Conservation (phyloP, 1,140 invertebrate species). For the Venturia canescens region DNA sequence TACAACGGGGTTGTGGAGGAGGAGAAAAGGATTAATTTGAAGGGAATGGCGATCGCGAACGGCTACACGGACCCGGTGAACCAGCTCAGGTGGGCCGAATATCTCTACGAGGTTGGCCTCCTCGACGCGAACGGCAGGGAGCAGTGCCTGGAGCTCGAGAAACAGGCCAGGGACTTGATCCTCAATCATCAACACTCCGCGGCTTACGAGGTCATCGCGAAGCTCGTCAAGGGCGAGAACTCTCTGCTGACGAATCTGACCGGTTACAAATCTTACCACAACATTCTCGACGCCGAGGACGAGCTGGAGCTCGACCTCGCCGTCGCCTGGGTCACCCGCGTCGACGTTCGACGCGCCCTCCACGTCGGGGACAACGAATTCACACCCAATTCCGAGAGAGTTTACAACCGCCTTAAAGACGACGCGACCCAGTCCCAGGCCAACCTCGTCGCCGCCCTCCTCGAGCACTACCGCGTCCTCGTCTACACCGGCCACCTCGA, state of each 20-base stretch:
- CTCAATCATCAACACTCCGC: constrained; percentile 80
- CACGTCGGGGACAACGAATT: constrained; percentile 90
- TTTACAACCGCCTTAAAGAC: constrained; percentile 82
- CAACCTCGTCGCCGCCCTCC: constrained; percentile 83
- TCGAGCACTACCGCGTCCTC: constrained; percentile 83
- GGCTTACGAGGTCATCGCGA: constrained; percentile 84
- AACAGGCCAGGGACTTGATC: constrained; percentile 79
- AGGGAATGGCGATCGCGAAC: constrained; percentile 90
- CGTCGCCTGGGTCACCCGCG: constrained; percentile 79
- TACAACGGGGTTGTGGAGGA: constrained; percentile 77
- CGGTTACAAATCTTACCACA: constrained; percentile 85
- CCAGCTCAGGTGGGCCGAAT: constrained; percentile 88
- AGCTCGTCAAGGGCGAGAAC: constrained; percentile 85
- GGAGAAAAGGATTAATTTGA: constrained; percentile 81
- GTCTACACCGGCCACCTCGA: constrained; percentile 92
- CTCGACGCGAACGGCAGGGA: constrained; percentile 82
- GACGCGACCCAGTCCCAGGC: constrained; percentile 92
- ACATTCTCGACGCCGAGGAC: constrained; percentile 62
- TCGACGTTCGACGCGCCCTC: constrained; percentile 82
- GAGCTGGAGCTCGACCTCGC: constrained; percentile 77
- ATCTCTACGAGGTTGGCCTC: constrained; percentile 89
- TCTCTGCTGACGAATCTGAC: constrained; percentile 88
- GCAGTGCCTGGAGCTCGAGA: constrained; percentile 81
- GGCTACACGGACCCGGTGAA: constrained; percentile 89
- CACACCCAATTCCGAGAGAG: constrained; percentile 77